Evolutionary conservation across 2,888 invertebrate genomes (phyloP), one percentile per base, ranked within the genome.

Genomic region (Ethmia dodecea): DNA sequence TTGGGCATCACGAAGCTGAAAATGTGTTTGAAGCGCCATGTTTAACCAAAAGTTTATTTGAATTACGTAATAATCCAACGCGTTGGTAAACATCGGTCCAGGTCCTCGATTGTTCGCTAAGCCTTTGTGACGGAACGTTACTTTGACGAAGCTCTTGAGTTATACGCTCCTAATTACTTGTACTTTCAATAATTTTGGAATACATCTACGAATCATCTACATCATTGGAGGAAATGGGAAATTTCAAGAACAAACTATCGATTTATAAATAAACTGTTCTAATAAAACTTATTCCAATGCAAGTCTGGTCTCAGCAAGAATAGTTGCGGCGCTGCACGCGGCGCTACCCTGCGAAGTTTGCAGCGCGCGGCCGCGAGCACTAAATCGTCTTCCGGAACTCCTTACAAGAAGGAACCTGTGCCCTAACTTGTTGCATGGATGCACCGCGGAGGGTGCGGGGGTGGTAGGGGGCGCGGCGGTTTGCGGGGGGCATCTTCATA

Each of bases 371-470:
- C 43, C 47, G 55, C 52, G 49, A 39, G 46, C 43, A 56, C 54
- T 55, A 50, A 52, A 43, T 45, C 45, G 53, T 64, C 63, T 70
- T 67, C 63, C 66, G 72, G 67, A 68, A 66, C 60, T 75, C 54
- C 78, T 83, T 73, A 64, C 61, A 80, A 81, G 79, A 77, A 66
- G 55, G 61, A 65, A 67, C 60, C 57, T 75, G 63, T 60, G 74
- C 67, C 73, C 69, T 83, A 80, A 84, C 84, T 84, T 84, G 84
- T 84, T 84, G 84, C 84, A 84, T 78, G 71, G 80, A 77, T 84
- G 86, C 83, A 80, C 73, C 67, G 69, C 61, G 63, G 68, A 68
- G 72, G 71, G 70, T 60, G 58, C 62, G 63, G 55, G 63, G 66
- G 60, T 55, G 59, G 49, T 5, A 5, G n/a, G 26, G 26, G 28